Conservation (phyloP, 2,113 vertebrate genomes). For the Vulpes lagopus region DNA sequence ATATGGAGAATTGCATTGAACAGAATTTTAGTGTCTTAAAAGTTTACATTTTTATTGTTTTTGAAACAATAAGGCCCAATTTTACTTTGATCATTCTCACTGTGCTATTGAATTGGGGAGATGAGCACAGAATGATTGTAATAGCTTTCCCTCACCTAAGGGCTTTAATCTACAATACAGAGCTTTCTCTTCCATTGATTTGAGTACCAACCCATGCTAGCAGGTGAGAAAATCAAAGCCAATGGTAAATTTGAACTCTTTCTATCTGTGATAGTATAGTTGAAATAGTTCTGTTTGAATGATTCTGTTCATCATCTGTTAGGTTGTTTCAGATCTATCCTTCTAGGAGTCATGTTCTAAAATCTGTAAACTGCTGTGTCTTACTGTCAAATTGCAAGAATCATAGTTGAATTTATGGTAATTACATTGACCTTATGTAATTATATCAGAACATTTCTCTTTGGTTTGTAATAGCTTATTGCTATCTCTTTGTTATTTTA, state of each 20-base stretch:
- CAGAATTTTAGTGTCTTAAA: background rate
- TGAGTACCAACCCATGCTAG: background rate
- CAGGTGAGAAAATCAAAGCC: background rate
- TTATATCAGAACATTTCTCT: background rate
- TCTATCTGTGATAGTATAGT: background rate
- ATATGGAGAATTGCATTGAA: background rate
- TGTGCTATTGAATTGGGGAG: background rate
- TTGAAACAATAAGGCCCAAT: background rate
- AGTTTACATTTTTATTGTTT: background rate
- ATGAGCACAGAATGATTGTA: background rate
- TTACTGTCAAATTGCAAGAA: background rate
- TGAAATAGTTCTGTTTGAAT: background rate
- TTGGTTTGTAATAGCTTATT: background rate
- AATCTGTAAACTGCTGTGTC: background rate
- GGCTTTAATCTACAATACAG: background rate
- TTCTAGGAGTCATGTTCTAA: background rate
- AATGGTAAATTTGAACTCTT: background rate
- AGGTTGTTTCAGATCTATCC: background rate
- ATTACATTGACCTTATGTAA: background rate
- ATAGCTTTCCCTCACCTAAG: background rate
- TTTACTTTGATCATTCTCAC: conserved; percentile 48
- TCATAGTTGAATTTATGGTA: background rate
- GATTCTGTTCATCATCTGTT: background rate
- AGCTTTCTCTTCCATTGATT: conserved; percentile 37
- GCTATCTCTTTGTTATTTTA: background rate